A percentile compares a stretch with the other conserved stretches of the same genome.
Evolutionary conservation across 2,797 vertebrate species (phyloP).

Genomic region (Benthosema pterotum): DNA sequence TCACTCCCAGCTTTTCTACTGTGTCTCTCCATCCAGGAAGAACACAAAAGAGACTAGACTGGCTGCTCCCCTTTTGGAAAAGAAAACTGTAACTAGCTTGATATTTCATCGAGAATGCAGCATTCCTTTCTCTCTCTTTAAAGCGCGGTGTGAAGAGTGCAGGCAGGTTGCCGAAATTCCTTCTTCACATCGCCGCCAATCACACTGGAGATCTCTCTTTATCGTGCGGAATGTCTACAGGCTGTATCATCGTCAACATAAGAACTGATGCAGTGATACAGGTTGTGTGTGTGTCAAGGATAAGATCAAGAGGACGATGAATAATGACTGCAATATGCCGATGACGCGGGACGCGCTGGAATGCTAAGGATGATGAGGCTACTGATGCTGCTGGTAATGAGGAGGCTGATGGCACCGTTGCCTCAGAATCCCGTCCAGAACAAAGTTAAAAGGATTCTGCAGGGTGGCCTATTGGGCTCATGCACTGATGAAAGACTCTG

Average conservation of each 20-base stretch:
- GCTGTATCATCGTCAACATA: conserved; percentile 31
- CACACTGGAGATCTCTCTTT: conserved; percentile 20
- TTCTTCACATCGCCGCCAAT: conserved; percentile 10
- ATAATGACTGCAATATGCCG: conserved; percentile 50
- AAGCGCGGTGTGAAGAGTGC: conserved; percentile 5
- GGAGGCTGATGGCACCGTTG: conserved; percentile 38
- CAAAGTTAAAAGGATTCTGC: conserved; percentile 31
- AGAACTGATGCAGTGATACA: conserved; percentile 44
- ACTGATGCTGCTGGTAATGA: conserved; percentile 58
- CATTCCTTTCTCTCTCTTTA: no score
- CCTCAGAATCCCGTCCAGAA: conserved; percentile 43
- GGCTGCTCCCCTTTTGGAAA: no score
- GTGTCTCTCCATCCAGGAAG: no score
- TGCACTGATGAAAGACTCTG: no score
- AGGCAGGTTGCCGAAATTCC: conserved; percentile 19
- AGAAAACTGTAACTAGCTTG: no score
- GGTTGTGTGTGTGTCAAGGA: conserved; percentile 48
- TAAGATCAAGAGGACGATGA: conserved; percentile 62
- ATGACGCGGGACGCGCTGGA: conserved; percentile 28
- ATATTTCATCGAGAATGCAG: no score
- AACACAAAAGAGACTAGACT: no score
- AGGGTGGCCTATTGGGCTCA: no score
- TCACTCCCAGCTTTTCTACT: no score
- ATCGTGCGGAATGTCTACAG: conserved; percentile 35
- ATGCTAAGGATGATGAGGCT: conserved; percentile 38